These are phyloP conservation scores for Myopa testacea DNA, from an alignment of 2,888 invertebrate species.

Conservation along the genomic window DNA sequence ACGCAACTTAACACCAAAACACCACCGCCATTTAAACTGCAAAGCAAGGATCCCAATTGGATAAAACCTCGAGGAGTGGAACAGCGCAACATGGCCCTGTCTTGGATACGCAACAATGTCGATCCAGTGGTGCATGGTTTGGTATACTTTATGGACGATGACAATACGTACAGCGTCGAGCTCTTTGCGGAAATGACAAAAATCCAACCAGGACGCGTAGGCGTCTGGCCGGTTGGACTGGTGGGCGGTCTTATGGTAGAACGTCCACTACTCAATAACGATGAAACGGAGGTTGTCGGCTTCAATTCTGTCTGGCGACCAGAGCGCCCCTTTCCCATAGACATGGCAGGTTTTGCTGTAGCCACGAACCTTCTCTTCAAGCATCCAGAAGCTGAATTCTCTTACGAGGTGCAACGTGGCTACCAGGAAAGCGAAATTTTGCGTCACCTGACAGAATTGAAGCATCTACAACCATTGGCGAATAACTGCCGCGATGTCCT, in stretches of 20 bases:
- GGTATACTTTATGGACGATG: conserved; percentile 97
- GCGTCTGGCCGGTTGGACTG: conserved; percentile 95
- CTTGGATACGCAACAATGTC: conserved; percentile 74
- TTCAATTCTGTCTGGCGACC: conserved; percentile 87
- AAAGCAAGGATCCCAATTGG: conserved; percentile 77
- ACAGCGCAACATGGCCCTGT: conserved; percentile 87
- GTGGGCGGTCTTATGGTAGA: conserved; percentile 96
- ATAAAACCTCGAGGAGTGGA: conserved; percentile 88
- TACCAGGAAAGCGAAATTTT: conserved; percentile 90
- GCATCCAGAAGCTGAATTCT: conserved; percentile 81
- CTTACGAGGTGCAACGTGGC: conserved; percentile 87
- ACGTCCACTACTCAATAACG: conserved; percentile 80
- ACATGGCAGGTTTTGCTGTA: conserved; percentile 98
- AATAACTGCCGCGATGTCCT: conserved; percentile 93
- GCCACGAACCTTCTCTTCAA: conserved; percentile 80
- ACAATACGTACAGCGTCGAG: conserved; percentile 91
- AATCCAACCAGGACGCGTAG: conserved; percentile 78
- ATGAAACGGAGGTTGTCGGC: conserved; percentile 71
- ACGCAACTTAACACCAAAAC: conserved; percentile 78
- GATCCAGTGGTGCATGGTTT: conserved; percentile 72
- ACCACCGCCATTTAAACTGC: conserved; percentile 77
- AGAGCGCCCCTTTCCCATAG: conserved; percentile 92
- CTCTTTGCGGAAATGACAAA: conserved; percentile 90
- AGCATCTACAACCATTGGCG: conserved; percentile 90
- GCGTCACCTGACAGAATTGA: conserved; percentile 76